Conservation (phyloP, 2,888 invertebrate genomes). For the Emmelina monodactyla region DNA sequence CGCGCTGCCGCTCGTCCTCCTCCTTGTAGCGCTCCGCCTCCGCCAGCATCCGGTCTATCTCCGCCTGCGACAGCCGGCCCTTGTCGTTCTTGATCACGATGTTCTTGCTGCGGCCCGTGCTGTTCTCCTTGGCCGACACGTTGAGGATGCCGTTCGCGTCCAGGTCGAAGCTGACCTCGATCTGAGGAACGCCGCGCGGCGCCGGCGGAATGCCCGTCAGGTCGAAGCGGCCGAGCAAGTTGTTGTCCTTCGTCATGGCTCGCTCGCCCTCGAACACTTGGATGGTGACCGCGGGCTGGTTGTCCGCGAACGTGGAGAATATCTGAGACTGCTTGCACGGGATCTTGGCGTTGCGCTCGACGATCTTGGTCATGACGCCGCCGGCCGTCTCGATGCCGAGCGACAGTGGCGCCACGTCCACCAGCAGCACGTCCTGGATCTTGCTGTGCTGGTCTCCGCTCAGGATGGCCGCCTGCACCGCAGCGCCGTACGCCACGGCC, state of each 20-base stretch:
- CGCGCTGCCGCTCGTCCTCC: constrained; percentile 74
- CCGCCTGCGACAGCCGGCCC: constrained; percentile 79
- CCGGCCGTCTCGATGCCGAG: constrained; percentile 82
- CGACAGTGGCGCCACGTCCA: constrained; percentile 71
- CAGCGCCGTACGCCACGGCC: constrained; percentile 81
- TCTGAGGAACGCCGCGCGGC: constrained; percentile 72
- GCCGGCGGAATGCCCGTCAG: constrained; percentile 75
- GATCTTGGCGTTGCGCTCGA: constrained; percentile 75
- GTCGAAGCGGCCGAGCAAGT: constrained; percentile 70
- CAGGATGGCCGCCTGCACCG: constrained; percentile 76
- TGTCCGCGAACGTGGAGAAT: constrained; percentile 83
- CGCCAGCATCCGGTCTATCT: constrained; percentile 80
- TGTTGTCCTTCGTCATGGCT: constrained; percentile 83
- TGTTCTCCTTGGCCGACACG: constrained; percentile 79
- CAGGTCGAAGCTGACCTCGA: constrained; percentile 77
- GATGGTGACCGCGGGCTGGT: constrained; percentile 78
- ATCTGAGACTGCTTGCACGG: constrained; percentile 76
- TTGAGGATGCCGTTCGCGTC: constrained; percentile 84
- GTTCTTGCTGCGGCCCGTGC: constrained; percentile 72
- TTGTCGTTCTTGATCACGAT: constrained; percentile 86
- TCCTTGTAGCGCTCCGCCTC: constrained; percentile 78
- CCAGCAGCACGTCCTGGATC: constrained; percentile 72
- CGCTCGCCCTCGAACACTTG: constrained; percentile 81
- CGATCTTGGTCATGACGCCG: constrained; percentile 79
- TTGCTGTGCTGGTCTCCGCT: constrained; percentile 76